These are phyloP conservation scores for Paramormyrops kingsleyae DNA, from an alignment of 2,113 vertebrate genomes.

Conservation along the genomic window DNA sequence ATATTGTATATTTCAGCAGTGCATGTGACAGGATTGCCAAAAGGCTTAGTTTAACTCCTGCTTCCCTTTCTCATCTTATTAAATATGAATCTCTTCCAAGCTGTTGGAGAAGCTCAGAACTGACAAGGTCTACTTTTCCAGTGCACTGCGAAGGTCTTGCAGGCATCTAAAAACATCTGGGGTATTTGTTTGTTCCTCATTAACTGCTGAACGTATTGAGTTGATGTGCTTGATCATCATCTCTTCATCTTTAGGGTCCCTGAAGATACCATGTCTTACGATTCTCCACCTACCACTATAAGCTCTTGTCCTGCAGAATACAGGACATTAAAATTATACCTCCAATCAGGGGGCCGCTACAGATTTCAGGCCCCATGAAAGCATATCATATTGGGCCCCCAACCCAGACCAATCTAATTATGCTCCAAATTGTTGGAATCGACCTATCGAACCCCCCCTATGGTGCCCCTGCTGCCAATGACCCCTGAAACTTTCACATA, in stretches of 20 bases:
- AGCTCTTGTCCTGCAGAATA: neutral
- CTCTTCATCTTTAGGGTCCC: neutral
- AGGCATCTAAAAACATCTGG: neutral
- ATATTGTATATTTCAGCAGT: neutral
- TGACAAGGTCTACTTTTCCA: neutral
- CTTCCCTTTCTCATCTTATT: neutral
- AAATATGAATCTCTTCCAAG: neutral
- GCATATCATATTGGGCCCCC: too few species aligned
- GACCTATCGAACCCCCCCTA: too few species aligned
- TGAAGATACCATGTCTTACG: neutral
- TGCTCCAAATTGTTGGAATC: too few species aligned
- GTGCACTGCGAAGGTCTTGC: neutral
- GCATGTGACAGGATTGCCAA: neutral
- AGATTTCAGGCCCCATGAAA: too few species aligned
- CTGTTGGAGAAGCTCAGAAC: neutral
- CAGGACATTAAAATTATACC: neutral
- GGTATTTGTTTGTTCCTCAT: neutral
- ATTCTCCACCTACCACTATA: neutral
- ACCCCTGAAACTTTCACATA: neutral
- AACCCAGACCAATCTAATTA: too few species aligned
- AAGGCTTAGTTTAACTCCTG: neutral
- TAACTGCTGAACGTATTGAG: neutral
- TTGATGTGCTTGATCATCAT: neutral
- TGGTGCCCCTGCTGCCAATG: too few species aligned
- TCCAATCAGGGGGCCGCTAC: neutral